Conservation (phyloP, 2,113 vertebrate species). For the Apteryx owenii region DNA sequence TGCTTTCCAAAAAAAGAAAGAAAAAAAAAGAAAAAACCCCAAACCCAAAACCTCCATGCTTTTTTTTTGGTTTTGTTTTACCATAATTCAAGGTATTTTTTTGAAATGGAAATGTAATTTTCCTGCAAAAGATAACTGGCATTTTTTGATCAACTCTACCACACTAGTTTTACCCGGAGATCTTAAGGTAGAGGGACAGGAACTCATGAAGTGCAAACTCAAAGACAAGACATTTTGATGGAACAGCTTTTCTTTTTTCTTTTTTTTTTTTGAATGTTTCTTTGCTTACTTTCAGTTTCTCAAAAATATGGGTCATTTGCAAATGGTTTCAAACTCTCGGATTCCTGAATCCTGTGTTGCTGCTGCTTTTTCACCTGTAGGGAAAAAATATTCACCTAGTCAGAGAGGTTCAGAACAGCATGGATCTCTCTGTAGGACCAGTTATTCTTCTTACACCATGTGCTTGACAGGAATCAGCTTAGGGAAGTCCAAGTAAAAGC, state of each 20-base stretch:
- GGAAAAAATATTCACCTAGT: background rate
- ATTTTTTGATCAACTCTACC: background rate
- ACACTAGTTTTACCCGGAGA: background rate
- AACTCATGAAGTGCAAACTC: background rate
- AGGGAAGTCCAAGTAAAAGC: background rate
- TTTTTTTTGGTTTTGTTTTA: background rate
- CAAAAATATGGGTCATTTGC: background rate
- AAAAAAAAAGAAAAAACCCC: background rate
- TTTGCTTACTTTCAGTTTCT: background rate
- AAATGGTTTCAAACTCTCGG: background rate
- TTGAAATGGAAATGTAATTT: background rate
- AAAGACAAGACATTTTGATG: background rate
- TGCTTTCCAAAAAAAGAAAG: background rate
- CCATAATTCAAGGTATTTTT: background rate
- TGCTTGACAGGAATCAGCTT: background rate
- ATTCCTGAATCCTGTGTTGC: background rate
- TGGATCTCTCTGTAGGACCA: background rate
- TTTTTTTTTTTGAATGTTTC: background rate
- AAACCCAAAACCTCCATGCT: background rate
- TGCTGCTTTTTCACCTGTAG: background rate
- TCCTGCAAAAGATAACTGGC: background rate
- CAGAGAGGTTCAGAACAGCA: background rate
- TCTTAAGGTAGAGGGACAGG: background rate
- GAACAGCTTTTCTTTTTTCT: background rate
- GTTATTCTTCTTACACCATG: background rate